Evolutionary conservation across 2,797 vertebrate species (phyloP).

Genomic region (Nasua narica): DNA sequence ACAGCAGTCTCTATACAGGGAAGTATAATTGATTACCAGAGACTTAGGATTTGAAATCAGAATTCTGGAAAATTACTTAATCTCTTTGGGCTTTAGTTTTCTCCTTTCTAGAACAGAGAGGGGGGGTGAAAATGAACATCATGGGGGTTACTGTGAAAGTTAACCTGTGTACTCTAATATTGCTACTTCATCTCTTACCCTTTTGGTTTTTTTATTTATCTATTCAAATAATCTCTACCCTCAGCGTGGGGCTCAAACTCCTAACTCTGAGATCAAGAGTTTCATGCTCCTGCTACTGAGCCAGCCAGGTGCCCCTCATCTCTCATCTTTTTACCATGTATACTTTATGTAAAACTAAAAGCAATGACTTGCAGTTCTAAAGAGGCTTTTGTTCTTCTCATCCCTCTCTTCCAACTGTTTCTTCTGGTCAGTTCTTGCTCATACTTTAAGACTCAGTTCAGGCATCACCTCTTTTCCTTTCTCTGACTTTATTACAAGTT

Average conservation of each 20-base stretch:
- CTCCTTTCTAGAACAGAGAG: neutral
- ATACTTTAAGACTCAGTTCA: neutral
- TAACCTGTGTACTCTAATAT: neutral
- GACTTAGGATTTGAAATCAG: conserved; percentile 13
- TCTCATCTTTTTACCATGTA: neutral
- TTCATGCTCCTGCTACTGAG: neutral
- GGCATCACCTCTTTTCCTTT: neutral
- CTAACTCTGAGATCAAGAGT: neutral
- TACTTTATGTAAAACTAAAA: neutral
- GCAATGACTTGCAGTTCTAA: neutral
- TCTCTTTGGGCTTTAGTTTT: neutral
- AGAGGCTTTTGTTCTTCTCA: neutral
- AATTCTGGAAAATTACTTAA: neutral
- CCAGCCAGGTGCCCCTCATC: neutral
- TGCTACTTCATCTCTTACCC: neutral
- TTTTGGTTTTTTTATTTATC: neutral
- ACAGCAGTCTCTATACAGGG: neutral
- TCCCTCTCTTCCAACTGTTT: neutral
- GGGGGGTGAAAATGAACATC: neutral
- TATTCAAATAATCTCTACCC: neutral
- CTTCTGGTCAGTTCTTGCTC: neutral
- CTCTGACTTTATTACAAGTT: neutral
- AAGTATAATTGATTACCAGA: neutral
- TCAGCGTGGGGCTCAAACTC: neutral
- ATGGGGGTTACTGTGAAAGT: neutral